phyloP scores from a whole-genome alignment of 2,113 vertebrate species.

The Carassius carassius region DNA sequence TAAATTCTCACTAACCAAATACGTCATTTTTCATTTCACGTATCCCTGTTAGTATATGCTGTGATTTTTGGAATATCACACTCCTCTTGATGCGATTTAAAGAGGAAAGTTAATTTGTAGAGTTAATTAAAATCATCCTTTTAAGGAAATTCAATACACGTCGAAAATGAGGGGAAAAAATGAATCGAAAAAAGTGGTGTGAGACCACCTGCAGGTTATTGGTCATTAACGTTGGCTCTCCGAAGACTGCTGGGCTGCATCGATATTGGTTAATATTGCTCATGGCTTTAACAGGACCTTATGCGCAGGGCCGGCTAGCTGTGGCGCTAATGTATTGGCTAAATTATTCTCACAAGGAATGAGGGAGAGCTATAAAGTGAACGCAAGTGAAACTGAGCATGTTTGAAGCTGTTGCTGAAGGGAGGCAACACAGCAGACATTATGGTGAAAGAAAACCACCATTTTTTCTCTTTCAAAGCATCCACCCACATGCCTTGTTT shows the following conservation, averaged over 20 bases:
- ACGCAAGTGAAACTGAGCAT: slow-evolving; percentile 10
- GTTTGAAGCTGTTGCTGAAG: slow-evolving; percentile 21
- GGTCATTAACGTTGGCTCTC: slow-evolving; percentile 39
- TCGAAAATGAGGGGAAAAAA: slow-evolving; percentile 32
- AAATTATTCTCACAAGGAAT: slow-evolving; percentile 49
- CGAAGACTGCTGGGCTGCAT: slow-evolving; percentile 22
- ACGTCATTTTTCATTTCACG: background rate
- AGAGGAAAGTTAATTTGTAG: background rate
- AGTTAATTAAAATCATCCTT: slow-evolving; percentile 26
- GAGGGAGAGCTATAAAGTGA: slow-evolving; percentile 34
- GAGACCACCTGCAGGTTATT: slow-evolving; percentile 40
- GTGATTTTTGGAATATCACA: background rate
- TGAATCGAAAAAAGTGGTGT: slow-evolving; percentile 3
- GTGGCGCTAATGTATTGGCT: slow-evolving; percentile 39
- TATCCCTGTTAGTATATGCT: background rate
- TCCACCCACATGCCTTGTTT: slow-evolving; percentile 32
- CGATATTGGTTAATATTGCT: slow-evolving; percentile 52
- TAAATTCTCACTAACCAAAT: background rate
- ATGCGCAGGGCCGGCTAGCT: slow-evolving; percentile 24
- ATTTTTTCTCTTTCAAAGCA: slow-evolving; percentile 29
- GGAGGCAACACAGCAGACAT: slow-evolving; percentile 29
- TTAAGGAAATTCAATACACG: slow-evolving; percentile 28
- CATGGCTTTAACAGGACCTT: slow-evolving; percentile 38
- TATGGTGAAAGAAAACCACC: slow-evolving; percentile 2
- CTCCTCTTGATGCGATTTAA: background rate